Percentiles rank a stretch among this genome's conserved stretches.
Evolutionary conservation across 1,140 invertebrate genomes (phyloP).

Genomic region (Gerris buenoi): DNA sequence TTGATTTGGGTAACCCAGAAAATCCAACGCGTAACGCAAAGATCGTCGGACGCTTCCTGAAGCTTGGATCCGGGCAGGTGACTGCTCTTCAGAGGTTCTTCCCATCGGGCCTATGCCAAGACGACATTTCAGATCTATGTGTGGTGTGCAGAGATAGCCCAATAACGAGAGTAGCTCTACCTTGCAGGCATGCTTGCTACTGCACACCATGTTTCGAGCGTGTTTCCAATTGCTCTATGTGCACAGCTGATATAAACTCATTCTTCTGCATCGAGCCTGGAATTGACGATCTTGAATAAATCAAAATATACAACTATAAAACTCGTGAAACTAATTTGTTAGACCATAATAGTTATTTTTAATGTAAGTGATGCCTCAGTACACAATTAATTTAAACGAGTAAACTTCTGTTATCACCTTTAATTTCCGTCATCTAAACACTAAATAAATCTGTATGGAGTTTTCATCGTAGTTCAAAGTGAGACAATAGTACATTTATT

Average conservation of each 20-base stretch:
- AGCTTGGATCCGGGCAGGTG: not conserved
- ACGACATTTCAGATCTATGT: not conserved
- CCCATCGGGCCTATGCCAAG: not conserved
- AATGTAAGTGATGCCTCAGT: no score
- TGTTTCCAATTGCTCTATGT: not conserved
- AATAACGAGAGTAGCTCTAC: not conserved
- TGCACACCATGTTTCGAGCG: not conserved
- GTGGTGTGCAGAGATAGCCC: not conserved
- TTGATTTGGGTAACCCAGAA: not conserved
- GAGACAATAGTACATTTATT: no score
- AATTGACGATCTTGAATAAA: not conserved
- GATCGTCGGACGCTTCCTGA: not conserved
- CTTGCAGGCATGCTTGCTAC: not conserved
- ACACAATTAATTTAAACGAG: no score
- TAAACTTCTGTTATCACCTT: no score
- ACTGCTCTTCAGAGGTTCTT: not conserved
- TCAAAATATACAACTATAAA: no score
- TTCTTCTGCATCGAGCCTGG: not conserved
- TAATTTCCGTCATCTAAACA: no score
- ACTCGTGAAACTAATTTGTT: no score
- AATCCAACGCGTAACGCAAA: not conserved
- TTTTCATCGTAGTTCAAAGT: no score
- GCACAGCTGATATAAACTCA: not conserved
- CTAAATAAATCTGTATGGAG: no score
- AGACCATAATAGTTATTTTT: no score